phyloP scores from a whole-genome alignment of 2,888 invertebrate genomes.

The Lydus trimaculatus region DNA sequence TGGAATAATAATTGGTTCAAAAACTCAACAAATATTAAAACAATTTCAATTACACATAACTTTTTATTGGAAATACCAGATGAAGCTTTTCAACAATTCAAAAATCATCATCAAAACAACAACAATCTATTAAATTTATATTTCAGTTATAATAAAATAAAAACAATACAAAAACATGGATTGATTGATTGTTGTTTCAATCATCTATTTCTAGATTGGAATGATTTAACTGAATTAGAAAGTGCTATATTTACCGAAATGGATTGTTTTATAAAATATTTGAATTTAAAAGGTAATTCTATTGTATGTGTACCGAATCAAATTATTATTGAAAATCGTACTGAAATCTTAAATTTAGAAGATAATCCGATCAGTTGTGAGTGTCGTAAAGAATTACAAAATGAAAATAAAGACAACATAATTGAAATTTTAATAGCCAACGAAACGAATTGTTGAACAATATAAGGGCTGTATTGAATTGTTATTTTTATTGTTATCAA shows the following conservation, averaged over 20 bases:
- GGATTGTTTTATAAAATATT: conserved; percentile 21
- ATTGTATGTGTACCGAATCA: conserved; percentile 46
- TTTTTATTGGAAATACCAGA: conserved; percentile 44
- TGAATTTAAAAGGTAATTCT: conserved; percentile 43
- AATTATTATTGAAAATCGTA: conserved; percentile 44
- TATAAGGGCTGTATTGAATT: neutral
- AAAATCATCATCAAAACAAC: conserved; percentile 32
- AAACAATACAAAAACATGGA: conserved; percentile 41
- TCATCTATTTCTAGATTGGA: conserved; percentile 46
- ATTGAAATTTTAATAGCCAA: neutral
- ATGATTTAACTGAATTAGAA: conserved; percentile 42
- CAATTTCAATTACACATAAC: conserved; percentile 45
- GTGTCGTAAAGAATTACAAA: conserved; percentile 39
- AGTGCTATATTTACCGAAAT: conserved; percentile 41
- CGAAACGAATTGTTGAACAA: neutral
- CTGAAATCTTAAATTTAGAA: conserved; percentile 36
- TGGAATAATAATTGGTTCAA: conserved; percentile 43
- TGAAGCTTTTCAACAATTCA: conserved; percentile 41
- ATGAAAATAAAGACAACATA: neutral
- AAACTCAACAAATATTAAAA: conserved; percentile 42
- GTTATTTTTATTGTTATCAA: neutral
- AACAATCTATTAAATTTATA: conserved; percentile 28
- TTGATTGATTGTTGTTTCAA: conserved; percentile 41
- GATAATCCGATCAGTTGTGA: conserved; percentile 45
- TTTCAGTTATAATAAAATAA: conserved; percentile 48